Evolutionary conservation across 2,113 vertebrate species (phyloP), one percentile per base, ranked within the genome.

Genomic region (Xenopus borealis): DNA sequence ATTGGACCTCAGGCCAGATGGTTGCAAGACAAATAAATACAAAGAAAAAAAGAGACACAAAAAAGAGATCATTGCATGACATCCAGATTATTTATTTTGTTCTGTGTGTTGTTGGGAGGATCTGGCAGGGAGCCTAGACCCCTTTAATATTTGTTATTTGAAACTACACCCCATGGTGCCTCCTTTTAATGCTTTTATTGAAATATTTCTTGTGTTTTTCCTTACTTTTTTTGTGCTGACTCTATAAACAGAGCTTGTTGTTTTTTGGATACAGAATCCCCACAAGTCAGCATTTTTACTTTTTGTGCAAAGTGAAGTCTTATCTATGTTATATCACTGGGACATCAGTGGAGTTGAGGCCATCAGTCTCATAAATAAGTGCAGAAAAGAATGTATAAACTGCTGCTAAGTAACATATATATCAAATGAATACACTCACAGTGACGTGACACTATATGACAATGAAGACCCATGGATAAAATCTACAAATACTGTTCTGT

Each of bases 251-350:
- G 3, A n/a, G 33, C 17, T 46, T 66, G 14, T 46, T 66, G 17
- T 45, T 45, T 27, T 66, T 66, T 66, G 63, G 40, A 46, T 17
- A 46, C 44, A 18, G 45, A 27, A 1, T 11, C 17, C n/a, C 45
- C 23, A 66, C 63, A 46, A 66, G 44, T 66, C 63, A 46, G 63
- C 63, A 46, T 46, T 66, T 66, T 64, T 46, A 13, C 18, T 45
- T 45, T 20, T 45, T 20, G n/a, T 17, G 63, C 14, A 27, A 66
- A 66, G 63, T 46, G 11, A 46, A 44, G 33, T n/a, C 17, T 18
- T 45, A 66, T 18, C 40, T 40, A 16, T 46, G 40, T 46, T 66
- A 19, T 17, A n/a, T 17, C 18, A 18, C 63, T 66, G 17, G 45
- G 63, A 46, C 63, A 64, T 45, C 63, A 7, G 9, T 4, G 17